Evolutionary conservation across 2,888 invertebrate genomes (phyloP).

Genomic region (Dermolepida albohirtum): DNA sequence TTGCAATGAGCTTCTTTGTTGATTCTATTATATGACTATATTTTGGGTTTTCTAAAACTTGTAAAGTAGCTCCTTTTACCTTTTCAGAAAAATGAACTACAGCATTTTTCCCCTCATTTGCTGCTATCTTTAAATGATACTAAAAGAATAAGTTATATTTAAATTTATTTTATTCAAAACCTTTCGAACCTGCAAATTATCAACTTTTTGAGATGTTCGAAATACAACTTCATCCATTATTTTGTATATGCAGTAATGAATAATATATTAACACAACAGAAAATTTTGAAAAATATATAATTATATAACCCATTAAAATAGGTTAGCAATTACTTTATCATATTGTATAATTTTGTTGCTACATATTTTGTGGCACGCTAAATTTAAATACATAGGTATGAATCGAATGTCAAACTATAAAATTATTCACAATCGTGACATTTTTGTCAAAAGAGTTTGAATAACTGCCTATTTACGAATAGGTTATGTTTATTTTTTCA

Average conservation of each 20-base stretch:
- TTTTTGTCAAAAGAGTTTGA: too few relatives aligned
- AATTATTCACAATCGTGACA: not conserved
- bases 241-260: not conserved
- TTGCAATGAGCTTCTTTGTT: conserved; percentile 51
- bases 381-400: not conserved
- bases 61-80: conserved; percentile 51
- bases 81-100: conserved; percentile 54
- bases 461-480: too few relatives aligned
- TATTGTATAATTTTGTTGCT: not conserved
- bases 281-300: not conserved
- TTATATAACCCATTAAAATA: conserved; percentile 17
- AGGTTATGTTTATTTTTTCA: too few relatives aligned
- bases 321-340: not conserved
- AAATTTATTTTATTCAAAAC: conserved; percentile 13
- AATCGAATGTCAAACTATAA: not conserved
- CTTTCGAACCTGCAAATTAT: conserved; percentile 58
- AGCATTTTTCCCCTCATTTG: conserved; percentile 57
- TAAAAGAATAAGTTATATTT: conserved; percentile 48
- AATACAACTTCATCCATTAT: conserved; percentile 61
- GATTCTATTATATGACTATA: conserved; percentile 52
- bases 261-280: not conserved
- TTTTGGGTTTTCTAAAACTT: conserved; percentile 54
- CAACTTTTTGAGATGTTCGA: conserved; percentile 60
- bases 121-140: conserved; percentile 58
- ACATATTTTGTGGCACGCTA: not conserved